Evolutionary conservation across 1,140 invertebrate species (phyloP).

Genomic region (Trichonephila clavata): DNA sequence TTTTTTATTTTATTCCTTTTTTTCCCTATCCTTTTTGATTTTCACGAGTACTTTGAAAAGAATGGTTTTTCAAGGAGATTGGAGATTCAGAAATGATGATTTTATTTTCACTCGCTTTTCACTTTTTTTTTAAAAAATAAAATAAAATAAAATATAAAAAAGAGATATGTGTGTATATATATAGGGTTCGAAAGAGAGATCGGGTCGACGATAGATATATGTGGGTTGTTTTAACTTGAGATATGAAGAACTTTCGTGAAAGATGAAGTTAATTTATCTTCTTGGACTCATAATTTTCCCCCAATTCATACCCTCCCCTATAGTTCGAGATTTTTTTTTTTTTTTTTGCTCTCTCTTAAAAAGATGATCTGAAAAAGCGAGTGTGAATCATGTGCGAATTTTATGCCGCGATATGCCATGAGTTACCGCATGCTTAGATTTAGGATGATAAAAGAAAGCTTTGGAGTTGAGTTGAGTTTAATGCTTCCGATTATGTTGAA

Average conservation of each 20-base stretch:
- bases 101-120: conserved; percentile 71
- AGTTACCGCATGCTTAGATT: too few species aligned
- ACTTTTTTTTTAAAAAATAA: neutral
- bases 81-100: conserved; percentile 73
- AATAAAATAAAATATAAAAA: neutral
- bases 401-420: neutral
- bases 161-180: neutral
- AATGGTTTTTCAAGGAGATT: conserved; percentile 74
- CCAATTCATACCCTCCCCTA: neutral
- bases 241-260: conserved; percentile 46
- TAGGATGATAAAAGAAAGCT: too few species aligned
- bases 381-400: neutral
- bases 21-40: conserved; percentile 57
- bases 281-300: neutral
- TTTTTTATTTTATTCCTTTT: conserved; percentile 3
- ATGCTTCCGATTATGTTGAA: too few species aligned
- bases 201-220: conserved; percentile 43
- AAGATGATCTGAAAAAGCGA: neutral
- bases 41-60: conserved; percentile 65
- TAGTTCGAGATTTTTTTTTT: neutral
- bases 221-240: conserved; percentile 69
- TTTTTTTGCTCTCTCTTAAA: neutral
- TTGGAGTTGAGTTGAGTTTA: too few species aligned
- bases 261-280: conserved; percentile 61
- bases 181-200: conserved; percentile 44